Conservation (phyloP, 2,797 vertebrate genomes). For the Podarcis lilfordi region DNA sequence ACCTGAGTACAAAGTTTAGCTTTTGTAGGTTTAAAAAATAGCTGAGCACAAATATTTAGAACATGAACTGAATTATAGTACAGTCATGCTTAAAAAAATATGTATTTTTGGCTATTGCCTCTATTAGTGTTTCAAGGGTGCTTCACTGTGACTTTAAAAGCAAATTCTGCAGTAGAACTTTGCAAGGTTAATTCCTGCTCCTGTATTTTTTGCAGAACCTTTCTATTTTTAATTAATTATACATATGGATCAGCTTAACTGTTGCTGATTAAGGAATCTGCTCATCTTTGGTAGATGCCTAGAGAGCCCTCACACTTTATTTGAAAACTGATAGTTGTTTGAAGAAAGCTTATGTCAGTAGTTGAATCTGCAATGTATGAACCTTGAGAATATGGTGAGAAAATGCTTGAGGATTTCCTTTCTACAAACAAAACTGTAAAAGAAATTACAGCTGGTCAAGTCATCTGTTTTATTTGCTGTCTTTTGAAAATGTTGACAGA, state of each 20-base stretch:
- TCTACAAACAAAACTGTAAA: not conserved
- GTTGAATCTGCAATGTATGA: not conserved
- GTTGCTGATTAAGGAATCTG: not conserved
- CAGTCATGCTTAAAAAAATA: not conserved
- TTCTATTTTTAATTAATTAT: not conserved
- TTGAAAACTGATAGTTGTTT: not conserved
- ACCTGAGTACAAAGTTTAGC: not conserved
- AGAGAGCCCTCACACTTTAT: not conserved
- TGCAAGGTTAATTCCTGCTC: not conserved
- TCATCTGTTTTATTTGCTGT: not conserved
- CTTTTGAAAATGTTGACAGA: not conserved
- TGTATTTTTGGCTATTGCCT: conserved; percentile 11
- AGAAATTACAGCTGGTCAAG: not conserved
- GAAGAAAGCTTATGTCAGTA: conserved; percentile 1
- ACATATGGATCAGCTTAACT: not conserved
- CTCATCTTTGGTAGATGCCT: not conserved
- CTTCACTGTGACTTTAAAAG: conserved; percentile 4
- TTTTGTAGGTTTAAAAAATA: not conserved
- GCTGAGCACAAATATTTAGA: not conserved
- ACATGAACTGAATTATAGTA: conserved; percentile 2
- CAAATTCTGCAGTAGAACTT: not conserved
- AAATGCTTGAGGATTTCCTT: not conserved
- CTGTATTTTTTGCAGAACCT: conserved; percentile 7
- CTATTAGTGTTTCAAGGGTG: conserved; percentile 24
- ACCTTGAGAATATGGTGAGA: not conserved